Percentiles rank a stretch among this genome's conserved stretches.
Evolutionary conservation across 2,888 invertebrate genomes (phyloP).

Genomic region (Chrysolina oricalcia): DNA sequence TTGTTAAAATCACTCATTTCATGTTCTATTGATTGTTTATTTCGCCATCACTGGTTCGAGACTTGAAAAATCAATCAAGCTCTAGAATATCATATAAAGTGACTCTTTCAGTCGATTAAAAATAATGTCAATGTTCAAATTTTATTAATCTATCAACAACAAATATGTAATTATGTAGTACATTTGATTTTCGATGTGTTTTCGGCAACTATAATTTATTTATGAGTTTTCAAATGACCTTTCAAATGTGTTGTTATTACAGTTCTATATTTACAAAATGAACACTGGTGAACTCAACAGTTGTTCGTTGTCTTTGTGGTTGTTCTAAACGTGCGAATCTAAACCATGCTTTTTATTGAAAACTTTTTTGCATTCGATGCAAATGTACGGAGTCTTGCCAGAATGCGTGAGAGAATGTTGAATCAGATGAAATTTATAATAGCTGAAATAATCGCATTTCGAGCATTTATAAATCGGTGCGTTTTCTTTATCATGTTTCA

Average conservation of each 20-base stretch:
- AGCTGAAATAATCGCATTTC: conserved; percentile 19
- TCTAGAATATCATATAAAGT: too few species aligned
- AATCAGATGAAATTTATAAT: conserved; percentile 29
- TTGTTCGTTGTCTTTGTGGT: conserved; percentile 33
- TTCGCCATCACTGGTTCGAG: too few species aligned
- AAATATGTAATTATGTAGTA: too few species aligned
- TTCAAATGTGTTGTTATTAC: neutral
- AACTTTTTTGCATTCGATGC: conserved; percentile 37
- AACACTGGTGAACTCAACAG: conserved; percentile 32
- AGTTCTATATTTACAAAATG: conserved; percentile 32
- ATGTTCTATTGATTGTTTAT: too few species aligned
- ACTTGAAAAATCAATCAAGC: too few species aligned
- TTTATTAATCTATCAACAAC: too few species aligned
- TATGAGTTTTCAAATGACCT: conserved; percentile 40
- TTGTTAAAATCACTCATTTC: too few species aligned
- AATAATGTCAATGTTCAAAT: too few species aligned
- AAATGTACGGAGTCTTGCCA: conserved; percentile 25
- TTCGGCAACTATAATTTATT: neutral
- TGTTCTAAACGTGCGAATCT: conserved; percentile 43
- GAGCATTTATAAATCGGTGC: conserved; percentile 13
- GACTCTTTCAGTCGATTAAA: too few species aligned
- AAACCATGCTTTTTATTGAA: conserved; percentile 40
- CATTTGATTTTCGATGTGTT: too few species aligned
- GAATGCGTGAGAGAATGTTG: conserved; percentile 40
- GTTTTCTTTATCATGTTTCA: conserved; percentile 23